Base-by-base conservation (phyloP, 2,113 vertebrate genomes). In the Callaeas wilsoni region DNA sequence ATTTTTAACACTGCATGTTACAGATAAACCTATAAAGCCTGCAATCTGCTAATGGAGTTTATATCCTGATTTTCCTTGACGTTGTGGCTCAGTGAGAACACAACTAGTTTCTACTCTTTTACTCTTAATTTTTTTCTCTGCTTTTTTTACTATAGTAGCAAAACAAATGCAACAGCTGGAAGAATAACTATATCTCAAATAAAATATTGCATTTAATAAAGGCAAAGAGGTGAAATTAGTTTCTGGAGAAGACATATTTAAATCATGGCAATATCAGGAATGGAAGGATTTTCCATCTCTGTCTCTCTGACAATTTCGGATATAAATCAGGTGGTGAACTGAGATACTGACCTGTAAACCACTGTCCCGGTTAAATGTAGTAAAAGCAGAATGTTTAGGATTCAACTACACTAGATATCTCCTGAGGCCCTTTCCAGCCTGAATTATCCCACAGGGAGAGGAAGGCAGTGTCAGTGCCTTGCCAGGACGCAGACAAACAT, bases 51-150 rank as follows among this genome's bases (percentile, higher is more conserved):
- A 68, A 82, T 71, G 60, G 52, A 84, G 29, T 76, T 84, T 85
- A 76, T 82, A 73, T 87, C 52, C 47, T 21, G 27, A 30, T 84
- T 92, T 86, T 88, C 35, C 52, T 53, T 89, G 73, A 41, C 47
- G 12, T 47, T 78, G 6, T 41, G 32, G 15, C 32, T 91, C 41
- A 41, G n/a, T 70, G 32, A 53, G 11, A 91, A 32, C 16, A 52
- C 9, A 75, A 60, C 26, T 59, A n/a, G 11, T 18, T 56, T 20
- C 32, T 39, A 10, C 53, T 30, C 4, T 68, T 71, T 65, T 35
- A 41, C 9, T 69, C 55, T 65, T 20, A 29, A 20, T 37, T n/a
- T 82, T 13, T 32, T 81, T 5, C 13, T 15, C 20, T 1, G 1
- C 2, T 39, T 63, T 63, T 89, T n/a, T 91, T 75, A 50, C 29